These are phyloP conservation scores for Eurystomus gularis DNA, from an alignment of 2,113 vertebrate species.

Conservation along the genomic window DNA sequence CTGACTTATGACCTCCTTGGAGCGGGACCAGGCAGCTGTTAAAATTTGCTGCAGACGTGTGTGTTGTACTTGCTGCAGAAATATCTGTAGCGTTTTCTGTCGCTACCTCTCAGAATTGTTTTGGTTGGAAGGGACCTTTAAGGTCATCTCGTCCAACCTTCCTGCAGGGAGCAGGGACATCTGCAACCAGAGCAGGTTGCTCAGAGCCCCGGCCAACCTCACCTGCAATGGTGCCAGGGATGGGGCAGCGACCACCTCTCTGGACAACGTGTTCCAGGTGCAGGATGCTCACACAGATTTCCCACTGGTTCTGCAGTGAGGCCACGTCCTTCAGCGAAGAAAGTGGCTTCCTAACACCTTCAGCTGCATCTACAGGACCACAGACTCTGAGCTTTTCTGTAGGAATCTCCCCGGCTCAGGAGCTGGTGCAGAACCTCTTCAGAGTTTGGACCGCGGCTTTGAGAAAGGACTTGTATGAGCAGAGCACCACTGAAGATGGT, in stretches of 20 bases:
- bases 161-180: neutral
- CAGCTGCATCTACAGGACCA: neutral
- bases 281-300: neutral
- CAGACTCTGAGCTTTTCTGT: accelerated
- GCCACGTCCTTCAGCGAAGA: neutral
- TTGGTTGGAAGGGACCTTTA: neutral
- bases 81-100: neutral
- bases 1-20: neutral
- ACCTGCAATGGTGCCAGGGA: neutral
- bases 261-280: too few species aligned
- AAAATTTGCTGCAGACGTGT: neutral
- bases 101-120: neutral
- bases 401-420: neutral
- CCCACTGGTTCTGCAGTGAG: too few species aligned
- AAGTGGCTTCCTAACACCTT: neutral
- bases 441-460: neutral
- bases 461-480: neutral
- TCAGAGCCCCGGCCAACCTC: neutral
- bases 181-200: too few species aligned
- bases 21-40: neutral
- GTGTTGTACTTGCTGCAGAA: neutral
- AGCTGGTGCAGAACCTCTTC: neutral
- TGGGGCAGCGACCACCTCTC: neutral
- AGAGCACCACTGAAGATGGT: neutral
- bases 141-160: neutral